Evolutionary conservation across 2,888 invertebrate genomes (phyloP), one percentile per base, ranked within the genome.

Genomic region (Nematopogon swammerdamellus): DNA sequence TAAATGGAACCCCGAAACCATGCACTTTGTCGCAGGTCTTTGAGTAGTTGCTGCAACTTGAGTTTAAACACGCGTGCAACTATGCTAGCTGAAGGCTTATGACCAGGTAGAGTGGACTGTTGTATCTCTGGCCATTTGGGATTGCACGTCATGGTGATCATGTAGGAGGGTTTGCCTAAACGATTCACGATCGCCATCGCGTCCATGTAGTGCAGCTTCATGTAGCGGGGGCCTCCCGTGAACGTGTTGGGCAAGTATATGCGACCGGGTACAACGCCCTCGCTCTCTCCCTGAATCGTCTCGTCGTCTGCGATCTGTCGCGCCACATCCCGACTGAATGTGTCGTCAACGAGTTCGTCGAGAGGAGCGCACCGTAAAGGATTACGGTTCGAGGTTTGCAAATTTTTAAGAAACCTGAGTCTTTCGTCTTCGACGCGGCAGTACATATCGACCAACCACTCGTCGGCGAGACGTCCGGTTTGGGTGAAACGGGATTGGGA

Each of bases 401-500:
- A 30, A 50, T 19, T n/a, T n/a, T n/a, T n/a, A n/a, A n/a, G n/a
- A n/a, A n/a, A n/a, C n/a, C 50, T 46, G 17, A 52, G 30, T 10
- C 52, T 36, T 20, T 50, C 52, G 44, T 52, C 52, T 8, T 20
- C 29, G 17, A 50, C 47, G 16, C 52, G 46, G 47, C 50, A 48
- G 44, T 44, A 50, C 52, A 52, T 52, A 36, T 52, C 52, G n/a
- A 52, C 49, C n/a, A 52, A 19, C 50, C 52, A 50, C 44, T 50
- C 50, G 20, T 52, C 52, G 14, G 50, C 50, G 14, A 52, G 44
- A 44, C 49, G 45, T 25, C 48, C 44, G 16, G 49, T 25, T 46
- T 49, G 18, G 6, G 44, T 44, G 46, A 52, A 52, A n/a, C 49
- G 50, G n/a, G 48, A 16, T 47, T 50, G 36, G 10, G 47, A 46